phyloP scores from a whole-genome alignment of 2,113 vertebrate genomes.

The Oxyruncus cristatus region DNA sequence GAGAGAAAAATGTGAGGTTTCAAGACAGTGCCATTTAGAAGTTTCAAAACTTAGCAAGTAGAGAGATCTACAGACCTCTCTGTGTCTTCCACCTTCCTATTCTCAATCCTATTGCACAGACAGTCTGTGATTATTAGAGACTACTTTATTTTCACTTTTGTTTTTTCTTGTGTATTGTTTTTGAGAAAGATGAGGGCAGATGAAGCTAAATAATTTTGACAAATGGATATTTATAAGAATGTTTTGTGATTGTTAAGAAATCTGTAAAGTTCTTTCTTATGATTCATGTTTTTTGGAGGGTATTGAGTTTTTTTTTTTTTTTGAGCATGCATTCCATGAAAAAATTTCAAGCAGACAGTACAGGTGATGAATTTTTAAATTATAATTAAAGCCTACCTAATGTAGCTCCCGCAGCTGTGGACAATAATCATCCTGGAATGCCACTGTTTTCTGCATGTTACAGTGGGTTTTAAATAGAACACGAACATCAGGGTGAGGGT shows the following conservation, averaged over 20 bases:
- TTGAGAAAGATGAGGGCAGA: neutral
- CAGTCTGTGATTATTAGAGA: neutral
- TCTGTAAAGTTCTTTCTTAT: neutral
- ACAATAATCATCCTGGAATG: neutral
- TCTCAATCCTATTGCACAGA: neutral
- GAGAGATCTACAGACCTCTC: neutral
- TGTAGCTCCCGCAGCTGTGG: neutral
- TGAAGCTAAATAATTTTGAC: neutral
- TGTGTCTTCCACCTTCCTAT: neutral
- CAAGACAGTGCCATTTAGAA: neutral
- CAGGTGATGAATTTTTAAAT: neutral
- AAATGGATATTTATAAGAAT: neutral
- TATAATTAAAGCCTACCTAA: neutral
- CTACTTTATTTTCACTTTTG: rapidly evolving
- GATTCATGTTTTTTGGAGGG: neutral
- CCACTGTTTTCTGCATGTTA: neutral
- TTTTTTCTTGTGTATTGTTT: neutral
- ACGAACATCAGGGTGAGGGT: neutral
- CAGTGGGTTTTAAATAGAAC: neutral
- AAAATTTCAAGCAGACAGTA: neutral
- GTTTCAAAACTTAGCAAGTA: neutral
- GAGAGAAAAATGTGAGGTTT: neutral
- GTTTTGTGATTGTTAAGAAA: neutral
- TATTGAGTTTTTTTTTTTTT: rapidly evolving
- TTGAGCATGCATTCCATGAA: neutral